phyloP scores from a whole-genome alignment of 1,140 invertebrate genomes.

The Pogonus chalceus region DNA sequence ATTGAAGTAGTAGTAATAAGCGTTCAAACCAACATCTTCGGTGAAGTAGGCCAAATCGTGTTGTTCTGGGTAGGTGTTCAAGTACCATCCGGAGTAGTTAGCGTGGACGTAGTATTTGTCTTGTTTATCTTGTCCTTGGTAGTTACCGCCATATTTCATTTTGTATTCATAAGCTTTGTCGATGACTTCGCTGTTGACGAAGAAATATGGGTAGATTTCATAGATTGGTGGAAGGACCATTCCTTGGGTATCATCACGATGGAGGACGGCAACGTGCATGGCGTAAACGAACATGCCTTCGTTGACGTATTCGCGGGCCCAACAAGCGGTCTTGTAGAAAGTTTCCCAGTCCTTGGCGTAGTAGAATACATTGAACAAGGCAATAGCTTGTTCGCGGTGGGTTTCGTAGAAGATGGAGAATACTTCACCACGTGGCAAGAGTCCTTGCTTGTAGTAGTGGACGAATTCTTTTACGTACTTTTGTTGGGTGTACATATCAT shows the following conservation, averaged over 20 bases:
- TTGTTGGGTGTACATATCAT: conserved; percentile 39
- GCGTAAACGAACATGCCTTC: conserved; percentile 53
- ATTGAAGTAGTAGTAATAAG: conserved; percentile 55
- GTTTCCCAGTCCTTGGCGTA: conserved; percentile 53
- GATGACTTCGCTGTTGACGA: conserved; percentile 49
- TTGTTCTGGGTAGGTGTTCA: conserved; percentile 34
- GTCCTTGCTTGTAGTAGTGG: conserved; percentile 41
- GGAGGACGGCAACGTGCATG: conserved; percentile 46
- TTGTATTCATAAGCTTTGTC: conserved; percentile 47
- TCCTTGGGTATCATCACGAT: conserved; percentile 48
- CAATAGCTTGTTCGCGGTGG: conserved; percentile 49
- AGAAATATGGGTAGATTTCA: conserved; percentile 55
- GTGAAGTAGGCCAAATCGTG: conserved; percentile 58
- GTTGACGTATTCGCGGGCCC: conserved; percentile 51
- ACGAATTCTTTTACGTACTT: conserved; percentile 49
- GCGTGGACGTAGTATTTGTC: conserved; percentile 36
- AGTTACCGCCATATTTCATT: conserved; percentile 38
- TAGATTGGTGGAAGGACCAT: conserved; percentile 53
- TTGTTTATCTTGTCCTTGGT: conserved; percentile 34
- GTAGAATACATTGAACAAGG: conserved; percentile 57
- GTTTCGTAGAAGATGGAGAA: conserved; percentile 51
- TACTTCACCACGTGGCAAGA: conserved; percentile 45
- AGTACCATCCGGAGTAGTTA: conserved; percentile 45
- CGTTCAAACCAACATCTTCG: conserved; percentile 60
- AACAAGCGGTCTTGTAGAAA: conserved; percentile 48